Evolutionary conservation across 1,140 invertebrate genomes (phyloP).

Genomic region (Mycetomoellerius zeteki): DNA sequence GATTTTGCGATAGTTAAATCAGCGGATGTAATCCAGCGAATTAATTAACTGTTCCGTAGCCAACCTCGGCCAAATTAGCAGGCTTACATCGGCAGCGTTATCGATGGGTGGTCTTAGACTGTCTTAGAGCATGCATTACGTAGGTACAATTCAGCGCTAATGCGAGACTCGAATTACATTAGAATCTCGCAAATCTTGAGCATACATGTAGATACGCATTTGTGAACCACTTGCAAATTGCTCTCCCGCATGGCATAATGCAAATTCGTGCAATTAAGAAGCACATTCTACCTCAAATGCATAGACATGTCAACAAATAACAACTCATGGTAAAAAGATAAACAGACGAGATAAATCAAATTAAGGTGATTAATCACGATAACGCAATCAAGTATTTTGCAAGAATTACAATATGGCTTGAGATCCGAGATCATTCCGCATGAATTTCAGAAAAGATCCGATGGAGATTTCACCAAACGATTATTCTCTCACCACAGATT

Average conservation of each 20-base stretch:
- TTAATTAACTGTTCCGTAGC: conserved; percentile 48
- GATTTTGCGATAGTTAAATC: conserved; percentile 37
- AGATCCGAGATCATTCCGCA: neutral
- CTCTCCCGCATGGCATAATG: neutral
- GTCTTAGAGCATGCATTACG: conserved; percentile 20
- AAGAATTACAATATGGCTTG: neutral
- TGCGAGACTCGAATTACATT: conserved; percentile 26
- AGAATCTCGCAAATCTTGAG: neutral
- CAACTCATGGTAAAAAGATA: neutral
- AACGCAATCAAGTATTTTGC: conserved; percentile 20
- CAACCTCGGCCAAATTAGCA: conserved; percentile 40
- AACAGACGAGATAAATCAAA: conserved; percentile 4
- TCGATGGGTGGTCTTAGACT: conserved; percentile 23
- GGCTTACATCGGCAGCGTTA: conserved; percentile 20
- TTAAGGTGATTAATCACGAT: neutral
- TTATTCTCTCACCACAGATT: neutral
- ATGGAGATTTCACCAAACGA: neutral
- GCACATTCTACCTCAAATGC: neutral
- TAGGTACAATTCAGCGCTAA: conserved; percentile 42
- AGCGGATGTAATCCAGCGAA: conserved; percentile 43
- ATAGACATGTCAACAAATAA: neutral
- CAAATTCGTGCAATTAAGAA: neutral
- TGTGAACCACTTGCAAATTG: neutral
- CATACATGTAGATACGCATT: neutral
- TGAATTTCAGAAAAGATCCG: conserved; percentile 16